A percentile compares a stretch with the other conserved stretches of the same genome.
phyloP scores from a whole-genome alignment of 2,113 vertebrate genomes.

The Scomber japonicus region DNA sequence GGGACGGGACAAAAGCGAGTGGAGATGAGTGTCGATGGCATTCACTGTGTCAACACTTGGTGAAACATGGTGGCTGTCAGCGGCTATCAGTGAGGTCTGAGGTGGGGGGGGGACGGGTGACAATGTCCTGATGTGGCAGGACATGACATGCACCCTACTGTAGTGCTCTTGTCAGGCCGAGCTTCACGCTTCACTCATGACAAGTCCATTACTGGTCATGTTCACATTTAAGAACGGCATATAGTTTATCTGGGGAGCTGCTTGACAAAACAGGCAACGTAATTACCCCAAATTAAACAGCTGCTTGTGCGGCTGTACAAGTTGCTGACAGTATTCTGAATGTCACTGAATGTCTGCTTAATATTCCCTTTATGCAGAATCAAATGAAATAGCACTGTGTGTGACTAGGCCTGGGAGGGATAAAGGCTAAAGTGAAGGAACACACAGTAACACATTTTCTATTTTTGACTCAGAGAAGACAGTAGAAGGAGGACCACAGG shows the following conservation, averaged over 20 bases:
- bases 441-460: constrained; percentile 31
- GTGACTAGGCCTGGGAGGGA: constrained; percentile 19
- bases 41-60: constrained; percentile 72
- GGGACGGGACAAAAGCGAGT: constrained; percentile 65
- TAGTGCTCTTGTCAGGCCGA: constrained; percentile 61
- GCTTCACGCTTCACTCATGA: constrained; percentile 65
- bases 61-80: constrained; percentile 79
- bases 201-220: constrained; percentile 70
- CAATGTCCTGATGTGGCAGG: constrained; percentile 69
- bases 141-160: constrained; percentile 78
- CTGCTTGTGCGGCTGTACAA: constrained; percentile 13
- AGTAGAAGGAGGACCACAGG: neutral
- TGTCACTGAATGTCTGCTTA: constrained; percentile 44
- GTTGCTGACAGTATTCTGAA: constrained; percentile 49
- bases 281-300: constrained; percentile 57
- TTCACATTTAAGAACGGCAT: constrained; percentile 42
- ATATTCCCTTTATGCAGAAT: constrained; percentile 38
- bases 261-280: constrained; percentile 48
- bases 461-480: constrained; percentile 31
- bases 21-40: constrained; percentile 74
- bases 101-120: constrained; percentile 44
- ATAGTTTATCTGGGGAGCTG: constrained; percentile 23
- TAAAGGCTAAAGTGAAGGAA: constrained; percentile 28
- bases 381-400: constrained; percentile 31
- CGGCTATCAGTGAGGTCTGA: constrained; percentile 59